These are phyloP conservation scores for Kryptolebias ocellatus DNA, from an alignment of 2,797 vertebrate species.

Conservation along the genomic window DNA sequence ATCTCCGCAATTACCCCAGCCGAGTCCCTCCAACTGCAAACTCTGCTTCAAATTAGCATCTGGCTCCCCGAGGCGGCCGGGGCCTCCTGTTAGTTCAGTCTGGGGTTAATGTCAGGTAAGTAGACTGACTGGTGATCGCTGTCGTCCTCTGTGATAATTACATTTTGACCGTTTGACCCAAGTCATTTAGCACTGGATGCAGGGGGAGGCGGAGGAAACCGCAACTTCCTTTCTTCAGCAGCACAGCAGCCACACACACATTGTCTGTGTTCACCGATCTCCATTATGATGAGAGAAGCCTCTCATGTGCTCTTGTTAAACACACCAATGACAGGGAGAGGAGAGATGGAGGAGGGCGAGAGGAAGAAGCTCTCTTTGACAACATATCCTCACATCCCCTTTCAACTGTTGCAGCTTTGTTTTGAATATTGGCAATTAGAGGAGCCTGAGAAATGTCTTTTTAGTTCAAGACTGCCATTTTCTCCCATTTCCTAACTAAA, in stretches of 20 bases:
- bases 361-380: slow-evolving; percentile 36
- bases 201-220: slow-evolving; percentile 32
- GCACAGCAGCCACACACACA: slow-evolving; percentile 35
- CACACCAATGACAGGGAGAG: slow-evolving; percentile 55
- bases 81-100: slow-evolving; percentile 71
- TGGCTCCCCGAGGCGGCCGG: slow-evolving; percentile 60
- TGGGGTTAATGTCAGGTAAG: slow-evolving; percentile 81
- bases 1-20: slow-evolving; percentile 69
- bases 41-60: slow-evolving; percentile 79
- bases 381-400: slow-evolving; percentile 45
- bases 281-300: slow-evolving; percentile 70
- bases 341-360: slow-evolving; percentile 18
- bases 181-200: slow-evolving; percentile 58
- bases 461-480: slow-evolving; percentile 36
- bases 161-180: slow-evolving; percentile 77
- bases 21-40: slow-evolving; percentile 40
- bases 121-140: slow-evolving; percentile 62
- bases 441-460: slow-evolving; percentile 51
- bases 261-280: slow-evolving; percentile 62
- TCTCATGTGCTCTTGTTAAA: slow-evolving; percentile 73
- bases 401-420: slow-evolving; percentile 47
- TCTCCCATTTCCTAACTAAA: slow-evolving; percentile 68
- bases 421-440: slow-evolving; percentile 75
- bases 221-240: slow-evolving; percentile 58
- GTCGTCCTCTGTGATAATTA: slow-evolving; percentile 74